A percentile compares a stretch with the other conserved stretches of the same genome.
These are phyloP conservation scores for Entosphenus tridentatus DNA, from an alignment of 2,113 vertebrate species.

Conservation along the genomic window DNA sequence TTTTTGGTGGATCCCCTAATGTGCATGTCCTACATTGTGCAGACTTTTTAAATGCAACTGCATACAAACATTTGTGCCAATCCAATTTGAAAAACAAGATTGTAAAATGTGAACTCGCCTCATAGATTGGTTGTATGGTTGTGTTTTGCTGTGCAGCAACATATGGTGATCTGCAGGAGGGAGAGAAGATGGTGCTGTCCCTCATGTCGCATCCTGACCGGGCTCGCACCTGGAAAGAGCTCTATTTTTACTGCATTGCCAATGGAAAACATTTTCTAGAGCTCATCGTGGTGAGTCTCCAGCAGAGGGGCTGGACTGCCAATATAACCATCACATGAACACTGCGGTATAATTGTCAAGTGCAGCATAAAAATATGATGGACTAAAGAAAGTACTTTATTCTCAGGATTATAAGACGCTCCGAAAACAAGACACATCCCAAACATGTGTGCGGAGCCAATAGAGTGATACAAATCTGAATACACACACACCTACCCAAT, in stretches of 20 bases:
- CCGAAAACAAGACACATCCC: conserved; percentile 1
- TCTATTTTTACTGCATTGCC: conserved; percentile 66
- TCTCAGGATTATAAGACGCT: not conserved
- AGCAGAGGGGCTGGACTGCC: not conserved
- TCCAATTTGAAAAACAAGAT: too few relatives aligned
- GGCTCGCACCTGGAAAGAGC: conserved; percentile 41
- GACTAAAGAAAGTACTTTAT: not conserved
- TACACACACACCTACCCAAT: too few relatives aligned
- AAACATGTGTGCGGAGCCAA: not conserved
- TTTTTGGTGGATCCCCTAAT: too few relatives aligned
- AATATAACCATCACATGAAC: not conserved
- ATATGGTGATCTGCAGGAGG: conserved; percentile 24
- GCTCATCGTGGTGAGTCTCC: conserved; percentile 47
- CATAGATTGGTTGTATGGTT: not conserved
- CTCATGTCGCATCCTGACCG: conserved; percentile 40
- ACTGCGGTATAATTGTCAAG: not conserved
- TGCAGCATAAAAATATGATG: not conserved
- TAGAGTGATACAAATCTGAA: not conserved
- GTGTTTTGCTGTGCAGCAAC: not conserved
- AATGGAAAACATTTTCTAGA: conserved; percentile 79
- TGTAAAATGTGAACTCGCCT: not conserved
- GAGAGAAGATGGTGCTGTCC: conserved; percentile 31
- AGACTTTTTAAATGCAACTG: not conserved
- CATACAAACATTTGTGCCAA: not conserved
- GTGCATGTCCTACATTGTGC: not conserved